Conservation (phyloP, 2,888 invertebrate genomes). For the Notodonta dromedarius region DNA sequence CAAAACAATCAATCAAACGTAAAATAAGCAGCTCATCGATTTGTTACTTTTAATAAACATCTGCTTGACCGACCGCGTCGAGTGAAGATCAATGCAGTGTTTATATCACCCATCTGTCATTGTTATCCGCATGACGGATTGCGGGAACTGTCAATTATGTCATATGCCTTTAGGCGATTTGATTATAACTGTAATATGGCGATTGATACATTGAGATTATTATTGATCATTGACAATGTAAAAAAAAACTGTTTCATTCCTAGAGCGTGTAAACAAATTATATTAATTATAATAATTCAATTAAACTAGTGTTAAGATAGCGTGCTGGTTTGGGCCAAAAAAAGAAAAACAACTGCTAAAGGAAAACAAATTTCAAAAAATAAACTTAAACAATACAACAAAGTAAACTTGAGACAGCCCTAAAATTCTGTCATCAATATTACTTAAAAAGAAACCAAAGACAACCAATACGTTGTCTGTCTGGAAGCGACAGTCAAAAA, state of each 20-base stretch:
- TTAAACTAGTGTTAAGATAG: too few species aligned
- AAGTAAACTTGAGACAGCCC: neutral
- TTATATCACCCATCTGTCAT: slow-evolving; percentile 23
- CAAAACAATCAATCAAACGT: slow-evolving; percentile 8
- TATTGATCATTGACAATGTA: neutral
- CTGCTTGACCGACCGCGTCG: neutral
- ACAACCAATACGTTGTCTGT: slow-evolving; percentile 3
- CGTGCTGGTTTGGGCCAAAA: too few species aligned
- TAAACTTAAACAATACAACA: neutral
- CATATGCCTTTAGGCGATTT: neutral
- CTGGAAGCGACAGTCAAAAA: slow-evolving; percentile 16
- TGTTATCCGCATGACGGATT: slow-evolving; percentile 17
- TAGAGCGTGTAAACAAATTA: too few species aligned
- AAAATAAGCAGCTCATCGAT: slow-evolving; percentile 23
- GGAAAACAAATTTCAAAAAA: too few species aligned
- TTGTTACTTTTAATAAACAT: neutral
- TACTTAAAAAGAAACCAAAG: neutral
- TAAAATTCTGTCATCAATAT: neutral
- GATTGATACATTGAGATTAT: slow-evolving; percentile 16
- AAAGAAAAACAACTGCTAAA: too few species aligned
- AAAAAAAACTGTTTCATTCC: neutral
- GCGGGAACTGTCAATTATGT: neutral
- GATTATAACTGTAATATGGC: slow-evolving; percentile 5
- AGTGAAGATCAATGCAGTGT: neutral
- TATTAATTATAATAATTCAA: too few species aligned